These are phyloP conservation scores for Simalia tracyae DNA, from an alignment of 2,797 vertebrate genomes.

Conservation along the genomic window DNA sequence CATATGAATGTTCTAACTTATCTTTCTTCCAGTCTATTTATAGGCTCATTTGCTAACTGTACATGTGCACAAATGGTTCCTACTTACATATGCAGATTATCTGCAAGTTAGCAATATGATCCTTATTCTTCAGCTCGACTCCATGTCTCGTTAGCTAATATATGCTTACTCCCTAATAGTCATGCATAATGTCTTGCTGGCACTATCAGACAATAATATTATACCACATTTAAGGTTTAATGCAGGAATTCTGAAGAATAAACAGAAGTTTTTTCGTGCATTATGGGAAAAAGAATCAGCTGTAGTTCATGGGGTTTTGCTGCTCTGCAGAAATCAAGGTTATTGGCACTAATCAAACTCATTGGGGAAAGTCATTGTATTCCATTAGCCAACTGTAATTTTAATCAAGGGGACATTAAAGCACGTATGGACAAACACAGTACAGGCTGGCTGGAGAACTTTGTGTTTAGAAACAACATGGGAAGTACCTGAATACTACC, in stretches of 20 bases:
- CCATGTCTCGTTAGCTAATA: background rate
- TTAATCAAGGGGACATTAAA: background rate
- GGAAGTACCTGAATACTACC: background rate
- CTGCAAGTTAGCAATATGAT: background rate
- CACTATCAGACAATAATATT: background rate
- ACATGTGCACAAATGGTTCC: background rate
- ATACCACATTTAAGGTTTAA: background rate
- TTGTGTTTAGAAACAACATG: background rate
- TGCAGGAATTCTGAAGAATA: background rate
- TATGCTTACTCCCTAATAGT: background rate
- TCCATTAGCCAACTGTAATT: background rate
- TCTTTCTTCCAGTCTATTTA: background rate
- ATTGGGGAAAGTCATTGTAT: background rate
- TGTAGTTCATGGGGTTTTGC: constrained; percentile 5
- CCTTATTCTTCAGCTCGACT: background rate
- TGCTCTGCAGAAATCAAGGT: background rate
- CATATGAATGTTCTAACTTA: background rate
- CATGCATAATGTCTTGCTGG: background rate
- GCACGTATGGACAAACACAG: background rate
- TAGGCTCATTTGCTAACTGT: background rate
- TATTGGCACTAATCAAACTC: constrained; percentile 17
- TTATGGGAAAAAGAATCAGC: background rate
- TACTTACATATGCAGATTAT: background rate
- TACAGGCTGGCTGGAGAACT: background rate
- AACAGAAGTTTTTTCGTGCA: background rate